Evolutionary conservation across 1,140 invertebrate genomes (phyloP), one percentile per base, ranked within the genome.

Genomic region (Macrobrachium nipponense): DNA sequence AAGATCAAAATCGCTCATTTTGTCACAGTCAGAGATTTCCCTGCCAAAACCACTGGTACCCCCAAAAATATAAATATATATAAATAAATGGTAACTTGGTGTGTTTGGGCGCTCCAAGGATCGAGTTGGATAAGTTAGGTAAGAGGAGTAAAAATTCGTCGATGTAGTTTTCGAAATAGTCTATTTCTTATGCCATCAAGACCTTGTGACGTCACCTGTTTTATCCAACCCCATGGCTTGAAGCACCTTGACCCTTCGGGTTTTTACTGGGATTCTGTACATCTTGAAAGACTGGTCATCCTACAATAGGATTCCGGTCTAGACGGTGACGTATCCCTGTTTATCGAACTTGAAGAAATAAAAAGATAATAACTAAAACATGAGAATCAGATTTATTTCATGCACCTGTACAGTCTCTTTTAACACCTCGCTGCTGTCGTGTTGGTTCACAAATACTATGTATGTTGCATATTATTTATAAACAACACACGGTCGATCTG

Each of bases 401-500:
- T 51, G 72, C 81, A 77, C 73, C 81, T 83, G 81, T 83, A 83
- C 81, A 83, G 81, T 75, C 51, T 51, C 51, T 51, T 59, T 43
- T 83, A 62, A 83, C 81, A 83, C 81, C 61, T 66, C 81, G 72
- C 81, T 83, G 43, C 72, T 83, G 73, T 83, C 76, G 81, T 83
- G 72, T 77, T 83, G 27, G 58, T 83, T 83, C 73, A 64, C 43
- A 82, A 76, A 75, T 61, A 64, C 66, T 83, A 20, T 64, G 70
- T 83, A 66, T 77, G 68, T 83, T 76, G 72, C 81, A 44, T 83
- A 76, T 83, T 62, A 77, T 83, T 83, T 76, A 76, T 83, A 76
- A 51, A 59, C 73, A 79, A 43, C 64, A 83, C 73, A 77, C 64
- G 73, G 51, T 59, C 82, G 51, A 60, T 20, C 27, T 36, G 51